Conservation (phyloP, 2,113 vertebrate species). For the Pimephales promelas region DNA sequence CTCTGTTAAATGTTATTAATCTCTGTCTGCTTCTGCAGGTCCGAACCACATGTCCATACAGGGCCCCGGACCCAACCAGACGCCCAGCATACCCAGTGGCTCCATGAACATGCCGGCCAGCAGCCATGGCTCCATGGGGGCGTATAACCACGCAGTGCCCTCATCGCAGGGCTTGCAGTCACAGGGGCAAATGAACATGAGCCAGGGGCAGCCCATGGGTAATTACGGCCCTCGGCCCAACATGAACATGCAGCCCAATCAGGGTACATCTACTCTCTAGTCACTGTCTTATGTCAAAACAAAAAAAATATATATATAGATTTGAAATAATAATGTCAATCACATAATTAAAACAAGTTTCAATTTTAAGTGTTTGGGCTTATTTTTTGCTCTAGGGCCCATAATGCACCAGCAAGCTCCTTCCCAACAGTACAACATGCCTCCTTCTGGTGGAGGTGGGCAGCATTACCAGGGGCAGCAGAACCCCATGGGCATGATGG, state of each 20-base stretch:
- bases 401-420: constrained; percentile 99
- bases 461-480: constrained; percentile 98
- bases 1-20: not conserved
- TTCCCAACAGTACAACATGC: constrained; percentile 94
- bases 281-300: not conserved
- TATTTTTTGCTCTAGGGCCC: constrained; percentile 77
- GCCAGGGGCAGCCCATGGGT: constrained; percentile 93
- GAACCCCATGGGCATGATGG: constrained; percentile 96
- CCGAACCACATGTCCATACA: constrained; percentile 98
- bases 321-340: too few species aligned
- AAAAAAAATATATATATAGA: too few species aligned
- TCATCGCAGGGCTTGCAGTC: constrained; percentile 91
- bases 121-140: constrained; percentile 94
- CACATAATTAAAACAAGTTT: not conserved
- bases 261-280: constrained; percentile 78
- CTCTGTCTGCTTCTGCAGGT: constrained; percentile 77
- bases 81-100: constrained; percentile 90
- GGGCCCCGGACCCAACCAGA: constrained; percentile 93
- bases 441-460: constrained; percentile 84
- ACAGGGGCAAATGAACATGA: constrained; percentile 97
- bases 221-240: constrained; percentile 94
- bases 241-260: constrained; percentile 96
- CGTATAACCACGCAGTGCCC: constrained; percentile 92
- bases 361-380: not conserved
- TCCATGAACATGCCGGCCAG: constrained; percentile 94